phyloP scores from a whole-genome alignment of 1,140 invertebrate genomes.

The Aphelenchoides fujianensis region DNA sequence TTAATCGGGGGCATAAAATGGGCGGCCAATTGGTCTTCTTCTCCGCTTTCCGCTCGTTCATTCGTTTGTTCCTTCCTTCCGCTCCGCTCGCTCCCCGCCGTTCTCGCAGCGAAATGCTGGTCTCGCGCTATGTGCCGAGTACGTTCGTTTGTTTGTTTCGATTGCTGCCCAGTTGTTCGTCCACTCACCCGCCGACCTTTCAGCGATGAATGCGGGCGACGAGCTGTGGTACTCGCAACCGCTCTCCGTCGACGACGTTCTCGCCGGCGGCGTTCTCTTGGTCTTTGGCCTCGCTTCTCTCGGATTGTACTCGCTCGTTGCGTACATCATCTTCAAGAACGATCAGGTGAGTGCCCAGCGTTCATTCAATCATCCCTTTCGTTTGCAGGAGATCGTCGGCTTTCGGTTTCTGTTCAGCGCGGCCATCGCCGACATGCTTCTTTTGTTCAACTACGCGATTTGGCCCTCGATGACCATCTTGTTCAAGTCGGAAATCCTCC shows the following conservation, averaged over 20 bases:
- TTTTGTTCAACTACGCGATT: slow-evolving; percentile 52
- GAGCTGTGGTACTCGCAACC: slow-evolving; percentile 67
- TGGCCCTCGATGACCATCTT: slow-evolving; percentile 55
- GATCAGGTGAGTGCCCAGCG: slow-evolving; percentile 35
- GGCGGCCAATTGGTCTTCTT: no score
- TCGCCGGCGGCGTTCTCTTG: slow-evolving; percentile 83
- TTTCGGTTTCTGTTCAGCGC: slow-evolving; percentile 55
- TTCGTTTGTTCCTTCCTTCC: no score
- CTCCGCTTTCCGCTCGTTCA: no score
- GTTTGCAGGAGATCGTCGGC: slow-evolving; percentile 55
- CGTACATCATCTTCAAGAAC: slow-evolving; percentile 68
- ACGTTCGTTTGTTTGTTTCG: no score
- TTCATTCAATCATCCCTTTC: slow-evolving; percentile 6
- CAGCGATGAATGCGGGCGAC: no score
- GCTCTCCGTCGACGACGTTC: slow-evolving; percentile 63
- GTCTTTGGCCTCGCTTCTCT: slow-evolving; percentile 72
- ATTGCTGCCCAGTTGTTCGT: no score
- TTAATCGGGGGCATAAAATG: no score
- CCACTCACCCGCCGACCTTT: no score
- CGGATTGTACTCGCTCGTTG: slow-evolving; percentile 65
- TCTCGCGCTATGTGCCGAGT: no score
- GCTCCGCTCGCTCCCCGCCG: no score
- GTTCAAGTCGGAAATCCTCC: slow-evolving; percentile 49
- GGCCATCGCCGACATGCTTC: slow-evolving; percentile 46
- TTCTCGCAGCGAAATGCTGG: no score